A percentile compares a stretch with the other conserved stretches of the same genome.
These are phyloP conservation scores for Thyatira batis DNA, from an alignment of 2,888 invertebrate species.

Conservation along the genomic window DNA sequence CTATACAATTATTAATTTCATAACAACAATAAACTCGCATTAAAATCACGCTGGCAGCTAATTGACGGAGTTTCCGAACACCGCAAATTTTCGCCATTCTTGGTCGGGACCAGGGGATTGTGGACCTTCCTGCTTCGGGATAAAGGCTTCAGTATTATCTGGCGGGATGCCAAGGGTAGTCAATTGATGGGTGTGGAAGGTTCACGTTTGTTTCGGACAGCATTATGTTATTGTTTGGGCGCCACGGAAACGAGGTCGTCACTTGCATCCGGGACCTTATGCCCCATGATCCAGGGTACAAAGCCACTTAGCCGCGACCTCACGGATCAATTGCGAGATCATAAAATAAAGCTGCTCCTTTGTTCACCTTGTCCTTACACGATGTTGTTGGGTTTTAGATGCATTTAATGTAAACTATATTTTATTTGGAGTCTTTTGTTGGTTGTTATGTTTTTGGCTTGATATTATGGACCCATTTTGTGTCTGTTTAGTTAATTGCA, in stretches of 20 bases:
- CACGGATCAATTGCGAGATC: neutral
- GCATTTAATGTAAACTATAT: neutral
- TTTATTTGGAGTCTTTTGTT: no score
- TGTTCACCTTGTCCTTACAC: neutral
- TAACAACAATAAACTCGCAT: conserved; percentile 28
- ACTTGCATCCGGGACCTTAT: neutral
- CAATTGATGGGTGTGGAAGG: conserved; percentile 26
- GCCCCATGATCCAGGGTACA: neutral
- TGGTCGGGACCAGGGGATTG: neutral
- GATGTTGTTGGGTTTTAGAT: neutral
- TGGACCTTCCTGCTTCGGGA: conserved; percentile 6
- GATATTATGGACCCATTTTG: no score
- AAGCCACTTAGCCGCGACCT: neutral
- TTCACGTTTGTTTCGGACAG: conserved; percentile 20
- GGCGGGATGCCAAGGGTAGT: conserved; percentile 28
- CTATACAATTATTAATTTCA: conserved; percentile 14
- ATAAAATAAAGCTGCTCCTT: neutral
- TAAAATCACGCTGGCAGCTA: conserved; percentile 29
- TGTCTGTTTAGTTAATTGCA: no score
- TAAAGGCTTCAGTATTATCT: conserved; percentile 10
- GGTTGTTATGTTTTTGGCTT: no score
- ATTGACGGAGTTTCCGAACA: conserved; percentile 33
- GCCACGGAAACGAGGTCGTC: neutral
- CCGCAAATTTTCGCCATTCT: conserved; percentile 27
- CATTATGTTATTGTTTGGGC: conserved; percentile 6